A percentile compares a stretch with the other conserved stretches of the same genome.
Conservation (phyloP, 2,888 invertebrate species). For the Heliconius charithonia region DNA sequence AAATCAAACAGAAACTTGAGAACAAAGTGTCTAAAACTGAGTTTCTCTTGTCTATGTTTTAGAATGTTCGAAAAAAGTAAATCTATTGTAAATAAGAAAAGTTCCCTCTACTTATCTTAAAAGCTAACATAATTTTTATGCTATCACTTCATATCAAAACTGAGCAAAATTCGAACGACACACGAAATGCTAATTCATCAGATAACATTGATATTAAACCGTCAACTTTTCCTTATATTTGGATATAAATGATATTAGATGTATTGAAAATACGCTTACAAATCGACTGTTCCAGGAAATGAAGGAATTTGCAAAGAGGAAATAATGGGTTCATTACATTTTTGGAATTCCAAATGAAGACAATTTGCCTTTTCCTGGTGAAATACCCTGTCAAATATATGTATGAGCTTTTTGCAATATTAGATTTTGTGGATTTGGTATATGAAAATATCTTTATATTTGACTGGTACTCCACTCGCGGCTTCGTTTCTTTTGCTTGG, state of each 20-base stretch:
- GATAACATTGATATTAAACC: slow-evolving; percentile 5
- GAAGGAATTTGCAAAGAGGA: slow-evolving; percentile 8
- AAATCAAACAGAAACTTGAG: too few species aligned
- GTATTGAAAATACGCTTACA: slow-evolving; percentile 25
- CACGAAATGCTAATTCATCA: slow-evolving; percentile 11
- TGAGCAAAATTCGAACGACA: not conserved
- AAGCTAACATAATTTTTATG: not conserved
- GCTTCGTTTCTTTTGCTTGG: not conserved
- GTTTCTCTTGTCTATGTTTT: not conserved
- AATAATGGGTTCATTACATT: slow-evolving; percentile 31
- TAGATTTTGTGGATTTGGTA: not conserved
- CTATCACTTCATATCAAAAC: not conserved
- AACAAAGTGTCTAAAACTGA: not conserved
- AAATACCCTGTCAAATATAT: slow-evolving; percentile 7
- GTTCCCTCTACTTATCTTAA: not conserved
- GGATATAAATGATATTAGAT: slow-evolving; percentile 10
- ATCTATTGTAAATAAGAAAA: not conserved
- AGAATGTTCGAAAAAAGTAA: not conserved
- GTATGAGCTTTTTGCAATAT: slow-evolving; percentile 13
- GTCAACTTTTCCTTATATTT: slow-evolving; percentile 12
- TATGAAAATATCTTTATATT: not conserved
- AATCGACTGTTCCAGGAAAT: slow-evolving; percentile 18
- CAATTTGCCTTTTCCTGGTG: slow-evolving; percentile 22
- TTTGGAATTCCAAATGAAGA: slow-evolving; percentile 27
- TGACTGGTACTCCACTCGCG: not conserved